Evolutionary conservation across 2,113 vertebrate genomes (phyloP).

Genomic region (Dasyornis broadbenti): DNA sequence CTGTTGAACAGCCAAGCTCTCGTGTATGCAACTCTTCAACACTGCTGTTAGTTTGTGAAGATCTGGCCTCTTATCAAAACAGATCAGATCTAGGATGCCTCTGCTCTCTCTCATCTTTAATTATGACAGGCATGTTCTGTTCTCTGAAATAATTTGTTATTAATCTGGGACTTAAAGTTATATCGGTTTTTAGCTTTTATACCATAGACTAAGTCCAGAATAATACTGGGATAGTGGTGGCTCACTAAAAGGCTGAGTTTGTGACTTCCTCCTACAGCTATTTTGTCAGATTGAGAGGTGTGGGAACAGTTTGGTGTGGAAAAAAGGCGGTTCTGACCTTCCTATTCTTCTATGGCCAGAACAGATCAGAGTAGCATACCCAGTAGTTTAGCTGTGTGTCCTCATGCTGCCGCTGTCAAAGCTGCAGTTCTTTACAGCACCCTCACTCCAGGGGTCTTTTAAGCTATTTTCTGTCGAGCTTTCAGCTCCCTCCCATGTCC

Average conservation of each 20-base stretch:
- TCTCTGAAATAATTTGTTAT: not conserved
- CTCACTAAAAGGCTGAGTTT: not conserved
- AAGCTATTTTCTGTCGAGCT: not conserved
- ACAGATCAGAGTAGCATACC: not conserved
- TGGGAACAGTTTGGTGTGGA: not conserved
- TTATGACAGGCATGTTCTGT: not conserved
- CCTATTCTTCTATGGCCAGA: not conserved
- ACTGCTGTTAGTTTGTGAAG: not conserved
- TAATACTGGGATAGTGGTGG: not conserved
- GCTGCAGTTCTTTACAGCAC: not conserved
- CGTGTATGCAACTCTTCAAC: not conserved
- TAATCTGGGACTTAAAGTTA: not conserved
- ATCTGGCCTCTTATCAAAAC: not conserved
- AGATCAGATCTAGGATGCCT: not conserved
- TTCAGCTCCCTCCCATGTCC: not conserved
- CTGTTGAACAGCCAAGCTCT: not conserved
- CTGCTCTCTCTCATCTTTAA: not conserved
- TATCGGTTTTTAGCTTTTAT: not conserved
- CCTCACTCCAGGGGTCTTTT: not conserved
- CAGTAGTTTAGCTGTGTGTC: not conserved
- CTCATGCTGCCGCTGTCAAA: rapidly evolving
- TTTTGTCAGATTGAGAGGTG: not conserved
- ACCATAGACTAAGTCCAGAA: not conserved
- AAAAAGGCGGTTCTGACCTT: not conserved
- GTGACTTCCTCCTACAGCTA: not conserved